These are phyloP conservation scores for Drosophila setifemur DNA, from an alignment of 1,140 invertebrate genomes.

Conservation along the genomic window DNA sequence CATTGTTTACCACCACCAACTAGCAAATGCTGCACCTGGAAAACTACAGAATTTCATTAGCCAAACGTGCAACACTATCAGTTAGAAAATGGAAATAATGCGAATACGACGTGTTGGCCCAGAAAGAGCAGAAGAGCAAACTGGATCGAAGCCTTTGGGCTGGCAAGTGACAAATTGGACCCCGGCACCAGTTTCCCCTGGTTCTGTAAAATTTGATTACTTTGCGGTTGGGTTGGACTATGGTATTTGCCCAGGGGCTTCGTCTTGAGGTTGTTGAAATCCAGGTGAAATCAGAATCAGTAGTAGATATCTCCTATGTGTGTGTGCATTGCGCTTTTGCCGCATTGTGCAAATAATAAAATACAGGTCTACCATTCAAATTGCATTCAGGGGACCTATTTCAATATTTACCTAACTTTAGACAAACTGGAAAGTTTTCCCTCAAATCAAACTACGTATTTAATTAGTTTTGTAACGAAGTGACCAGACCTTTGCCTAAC, in stretches of 20 bases:
- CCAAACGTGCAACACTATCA: not conserved
- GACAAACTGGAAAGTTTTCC: constrained; percentile 1
- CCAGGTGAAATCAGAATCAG: constrained; percentile 22
- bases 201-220: constrained; percentile 72
- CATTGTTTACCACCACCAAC: too few relatives aligned
- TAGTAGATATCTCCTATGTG: not conserved
- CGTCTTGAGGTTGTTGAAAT: constrained; percentile 2
- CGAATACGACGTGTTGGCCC: constrained; percentile 25
- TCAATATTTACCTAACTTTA: constrained; percentile 58
- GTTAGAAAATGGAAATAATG: constrained; percentile 7
- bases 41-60: too few relatives aligned
- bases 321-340: constrained; percentile 64
- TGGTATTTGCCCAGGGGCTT: constrained; percentile 49
- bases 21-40: too few relatives aligned
- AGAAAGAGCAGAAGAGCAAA: constrained; percentile 20
- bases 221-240: constrained; percentile 49
- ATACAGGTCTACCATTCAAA: constrained; percentile 20
- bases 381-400: constrained; percentile 46
- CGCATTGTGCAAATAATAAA: constrained; percentile 37
- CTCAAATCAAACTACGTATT: constrained; percentile 45
- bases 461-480: constrained; percentile 45
- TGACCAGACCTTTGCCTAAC: constrained; percentile 42
- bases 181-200: constrained; percentile 8
- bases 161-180: constrained; percentile 56
- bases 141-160: too few relatives aligned